Evolutionary conservation across 64 coral and sea anemone genomes (phyloP).

Genomic region (Catalaphyllia jardinei): DNA sequence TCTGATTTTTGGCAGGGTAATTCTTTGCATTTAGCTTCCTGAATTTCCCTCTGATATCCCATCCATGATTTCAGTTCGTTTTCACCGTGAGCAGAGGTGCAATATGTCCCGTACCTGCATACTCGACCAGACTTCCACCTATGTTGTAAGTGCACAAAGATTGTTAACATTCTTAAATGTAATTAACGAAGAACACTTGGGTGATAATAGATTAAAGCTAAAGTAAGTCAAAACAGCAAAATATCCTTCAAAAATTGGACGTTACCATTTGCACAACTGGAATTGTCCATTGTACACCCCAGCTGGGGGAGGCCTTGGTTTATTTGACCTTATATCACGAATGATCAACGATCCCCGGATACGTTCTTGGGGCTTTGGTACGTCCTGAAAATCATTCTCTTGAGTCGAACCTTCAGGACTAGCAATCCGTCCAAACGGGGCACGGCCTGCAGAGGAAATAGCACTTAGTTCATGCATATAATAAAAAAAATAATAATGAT

Average conservation of each 20-base stretch:
- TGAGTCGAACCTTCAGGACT: neutral
- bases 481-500: too few relatives aligned
- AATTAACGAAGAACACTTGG: neutral
- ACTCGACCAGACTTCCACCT: constrained; percentile 15
- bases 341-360: constrained; percentile 1
- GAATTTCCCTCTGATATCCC: neutral
- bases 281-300: neutral
- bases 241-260: too few relatives aligned
- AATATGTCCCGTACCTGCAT: too few relatives aligned
- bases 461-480: neutral
- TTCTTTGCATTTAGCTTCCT: neutral
- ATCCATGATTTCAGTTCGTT: constrained; percentile 18
- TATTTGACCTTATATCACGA: neutral
- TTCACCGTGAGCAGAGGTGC: too few relatives aligned
- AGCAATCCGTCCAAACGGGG: neutral
- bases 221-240: neutral
- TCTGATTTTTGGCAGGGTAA: neutral
- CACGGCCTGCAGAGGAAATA: neutral
- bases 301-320: neutral
- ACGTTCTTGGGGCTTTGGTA: neutral
- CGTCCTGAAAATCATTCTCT: neutral
- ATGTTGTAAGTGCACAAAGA: neutral
- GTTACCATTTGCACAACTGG: constrained; percentile 30
- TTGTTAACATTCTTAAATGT: too few relatives aligned
- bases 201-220: neutral